Evolutionary conservation across 2,888 invertebrate genomes (phyloP), one percentile per base, ranked within the genome.

Genomic region (Marronus borbonicus): DNA sequence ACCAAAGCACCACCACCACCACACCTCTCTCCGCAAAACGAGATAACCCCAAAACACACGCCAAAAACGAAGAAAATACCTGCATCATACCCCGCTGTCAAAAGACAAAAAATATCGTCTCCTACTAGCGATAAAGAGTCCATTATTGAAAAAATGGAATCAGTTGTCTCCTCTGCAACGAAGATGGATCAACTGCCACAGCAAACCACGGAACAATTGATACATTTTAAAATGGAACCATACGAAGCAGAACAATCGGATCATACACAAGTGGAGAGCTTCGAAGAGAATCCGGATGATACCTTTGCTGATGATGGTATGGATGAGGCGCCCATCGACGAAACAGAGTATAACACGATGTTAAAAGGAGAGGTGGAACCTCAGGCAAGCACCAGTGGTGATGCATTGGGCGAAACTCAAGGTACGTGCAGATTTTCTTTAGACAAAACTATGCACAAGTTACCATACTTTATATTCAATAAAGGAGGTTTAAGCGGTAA

Each of bases 161-260:
- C 60, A 2, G 24, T n/a, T 20, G 28, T 24, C 12, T 14, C 55
- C 20, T 58, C 24, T 17, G 7, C 7, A 17, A 17, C 31, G 3
- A 39, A 20, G 36, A 12, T 8, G 20, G 50, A 68, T 2, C 44
- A 24, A 55, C 20, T 65, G 36, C 60, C 49, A 36, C 31, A 64
- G 31, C 68, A 65, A 10, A 65, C 76, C 3, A 68, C 76, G 1
- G 74, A 72, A 28, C 76, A 84, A 76, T 69, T 84, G 20, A 83
- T 87, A 74, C 86, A 87, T 69, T 87, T 88, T 80, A 88, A 88
- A 85, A 85, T 88, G 85, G 88, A 89, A 85, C 88, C 88, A 3
- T 86, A 86, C 70, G 88, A 88, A 75, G 84, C 83, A 66, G 83
- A 81, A 58, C 85, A 85, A 81, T 83, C 84, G 5, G 86, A 86